A percentile compares a stretch with the other conserved stretches of the same genome.
Evolutionary conservation across 2,797 vertebrate genomes (phyloP).

Genomic region (Malurus splendens): DNA sequence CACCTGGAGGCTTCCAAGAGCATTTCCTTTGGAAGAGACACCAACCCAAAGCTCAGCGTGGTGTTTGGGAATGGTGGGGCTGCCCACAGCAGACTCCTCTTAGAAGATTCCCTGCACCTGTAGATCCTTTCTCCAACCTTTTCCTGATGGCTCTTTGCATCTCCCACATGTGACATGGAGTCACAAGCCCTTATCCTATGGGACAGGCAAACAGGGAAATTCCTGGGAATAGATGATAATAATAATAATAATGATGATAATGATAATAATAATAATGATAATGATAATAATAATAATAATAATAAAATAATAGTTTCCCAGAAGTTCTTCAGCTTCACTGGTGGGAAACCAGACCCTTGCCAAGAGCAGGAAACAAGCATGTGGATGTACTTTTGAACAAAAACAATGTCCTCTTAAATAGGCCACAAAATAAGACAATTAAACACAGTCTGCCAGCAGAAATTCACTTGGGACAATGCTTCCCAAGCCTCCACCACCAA

Average conservation of each 20-base stretch:
- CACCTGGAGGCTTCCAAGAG: not conserved
- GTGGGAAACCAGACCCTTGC: not conserved
- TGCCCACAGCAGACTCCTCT: not conserved
- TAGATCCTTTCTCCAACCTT: not conserved
- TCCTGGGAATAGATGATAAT: not conserved
- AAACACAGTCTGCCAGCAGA: not conserved
- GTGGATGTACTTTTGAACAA: not conserved
- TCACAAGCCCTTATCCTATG: not conserved
- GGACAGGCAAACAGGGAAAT: not conserved
- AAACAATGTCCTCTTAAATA: not conserved
- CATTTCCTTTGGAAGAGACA: not conserved
- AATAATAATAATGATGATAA: not conserved
- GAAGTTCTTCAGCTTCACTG: not conserved
- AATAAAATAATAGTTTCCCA: not conserved
- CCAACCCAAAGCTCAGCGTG: rapidly evolving
- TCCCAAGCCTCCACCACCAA: not conserved
- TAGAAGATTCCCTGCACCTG: not conserved
- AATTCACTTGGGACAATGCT: not conserved
- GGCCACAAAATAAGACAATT: not conserved
- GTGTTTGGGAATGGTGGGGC: not conserved
- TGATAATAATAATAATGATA: not conserved
- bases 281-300: not conserved
- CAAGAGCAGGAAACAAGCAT: not conserved
- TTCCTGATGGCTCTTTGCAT: not conserved
- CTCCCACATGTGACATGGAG: not conserved